Base-by-base conservation (phyloP, 2,113 vertebrate genomes). In the Sinocyclocheilus grahami region DNA sequence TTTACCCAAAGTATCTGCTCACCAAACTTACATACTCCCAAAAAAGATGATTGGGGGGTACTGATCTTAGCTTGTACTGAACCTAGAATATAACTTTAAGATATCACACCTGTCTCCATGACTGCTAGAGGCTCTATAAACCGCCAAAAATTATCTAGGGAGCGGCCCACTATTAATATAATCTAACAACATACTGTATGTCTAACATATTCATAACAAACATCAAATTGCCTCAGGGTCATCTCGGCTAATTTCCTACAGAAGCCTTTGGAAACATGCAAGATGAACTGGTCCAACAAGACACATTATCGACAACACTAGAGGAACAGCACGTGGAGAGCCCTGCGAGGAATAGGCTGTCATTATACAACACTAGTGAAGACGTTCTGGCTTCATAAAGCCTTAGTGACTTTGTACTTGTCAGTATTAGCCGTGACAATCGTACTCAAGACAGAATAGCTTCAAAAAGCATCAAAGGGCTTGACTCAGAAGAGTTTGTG, bases 331-430 rank as follows among this genome's bases (percentile, higher is more conserved):
- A 33, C 24, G 14, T 20, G 24, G 16, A 48, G 24, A 48, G 14
- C 46, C 39, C 79, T 81, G 60, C 5, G 39, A 82, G 81, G 65
- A 82, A 71, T 14, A 69, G 42, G 27, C 80, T 69, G 80, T 53
- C 46, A 53, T 53, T 82, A 9, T 53, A 53, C 62, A 82, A 48
- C 79, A 82, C 78, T 42, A 80, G 33, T 79, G 42, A 65, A 81
- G 53, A 62, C 6, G 0, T 82, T 82, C 22, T 48, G n/a, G 39
- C 16, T 67, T 6, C 6, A 24, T 69, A 82, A 82, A 82, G 9
- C 63, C 81, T 82, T 69, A 53, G 24, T 51, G 42, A 82, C 46
- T 82, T 53, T 33, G 5, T 53, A 37, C 24, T 42, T 82, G 81
- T 82, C 65, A 71, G 80, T 37, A 33, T 82, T 69, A 53, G 24